Evolutionary conservation across 2,113 vertebrate species (phyloP), one percentile per base, ranked within the genome.

Genomic region (Equus przewalskii): DNA sequence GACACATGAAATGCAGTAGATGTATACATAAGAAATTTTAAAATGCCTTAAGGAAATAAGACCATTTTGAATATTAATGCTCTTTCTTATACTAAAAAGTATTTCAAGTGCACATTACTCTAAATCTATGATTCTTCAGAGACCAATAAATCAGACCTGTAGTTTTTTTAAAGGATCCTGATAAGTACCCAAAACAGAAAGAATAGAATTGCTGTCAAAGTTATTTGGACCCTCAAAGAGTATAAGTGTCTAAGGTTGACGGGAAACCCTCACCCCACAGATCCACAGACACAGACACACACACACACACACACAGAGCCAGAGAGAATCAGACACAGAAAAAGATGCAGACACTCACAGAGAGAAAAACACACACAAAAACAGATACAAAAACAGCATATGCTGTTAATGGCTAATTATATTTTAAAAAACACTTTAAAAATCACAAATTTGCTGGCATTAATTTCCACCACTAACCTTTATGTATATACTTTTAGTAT

Each of bases 61-160:
- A 67, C 44, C n/a, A 90, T 79, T 96, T 85, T 46, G 22, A 92
- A 60, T 72, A 94, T n/a, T 44, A 89, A 89, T 64, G 36, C 62
- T 91, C 22, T 84, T 11, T 72, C 36, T 72, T 73, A 46, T 12
- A 80, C 11, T 60, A 81, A 78, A 88, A 73, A 80, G 24, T 79
- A 82, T 75, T 76, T 65, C 64, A 90, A 94, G 82, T 62, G 91
- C 11, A 80, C 7, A 84, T 73, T 95, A 49, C 41, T 84, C 69
- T 80, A 84, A 64, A 80, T 75, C 41, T 65, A 10, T 44, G 51
- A 81, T 82, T 94, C 62, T 54, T 69, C 30, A 73, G 11, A 91
- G 69, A 4, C 78, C 18, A 81, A 46, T 44, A 84, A 88, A 69
- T 72, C 51, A 89, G 78, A 96, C n/a, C 36, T 81, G 1, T 84